Evolutionary conservation across 2,888 invertebrate genomes (phyloP), one percentile per base, ranked within the genome.

Genomic region (Arctia plantaginis): DNA sequence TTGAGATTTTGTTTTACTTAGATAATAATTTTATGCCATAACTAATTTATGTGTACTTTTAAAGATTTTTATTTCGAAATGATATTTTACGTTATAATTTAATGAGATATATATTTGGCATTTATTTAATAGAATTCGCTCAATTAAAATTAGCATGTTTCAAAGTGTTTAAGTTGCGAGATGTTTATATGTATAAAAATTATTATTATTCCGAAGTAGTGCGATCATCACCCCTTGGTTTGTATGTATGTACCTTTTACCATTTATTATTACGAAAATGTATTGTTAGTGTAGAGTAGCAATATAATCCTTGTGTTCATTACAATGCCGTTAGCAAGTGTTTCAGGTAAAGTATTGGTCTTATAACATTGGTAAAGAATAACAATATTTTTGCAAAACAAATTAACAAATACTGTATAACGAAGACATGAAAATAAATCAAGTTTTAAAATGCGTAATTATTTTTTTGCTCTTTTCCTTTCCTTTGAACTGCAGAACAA

Each of bases 11-110:
- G 88, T 88, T 86, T 87, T 90, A 92, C 88, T 90, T 90, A 93
- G 91, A 88, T 89, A 89, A 92, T 91, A 88, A 92, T 93, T 93
- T 93, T 93, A 95, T 94, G 95, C 95, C 95, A 95, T 95, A 95
- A 94, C 93, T 94, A 94, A 95, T 94, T 94, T 94, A 94, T 93
- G 90, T 86, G 86, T 91, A 90, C 82, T 92, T 93, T 93, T 92
- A 89, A 91, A 92, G 89, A 85, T 90, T 88, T 79, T 82, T 78
- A 76, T 64, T 74, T 64, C 64, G 86, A 87, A 87, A 88, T 80
- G 82, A 84, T 84, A 88, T 86, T 87, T 88, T 88, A 87, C 89
- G 90, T 89, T 90, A 87, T 77, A 77, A 83, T 85, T 82, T 84
- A 87, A 89, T 89, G 85, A 86, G 81, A 87, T 87, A 88, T 88